Conservation (phyloP, 2,113 vertebrate genomes). For the Neolamprologus sp. region DNA sequence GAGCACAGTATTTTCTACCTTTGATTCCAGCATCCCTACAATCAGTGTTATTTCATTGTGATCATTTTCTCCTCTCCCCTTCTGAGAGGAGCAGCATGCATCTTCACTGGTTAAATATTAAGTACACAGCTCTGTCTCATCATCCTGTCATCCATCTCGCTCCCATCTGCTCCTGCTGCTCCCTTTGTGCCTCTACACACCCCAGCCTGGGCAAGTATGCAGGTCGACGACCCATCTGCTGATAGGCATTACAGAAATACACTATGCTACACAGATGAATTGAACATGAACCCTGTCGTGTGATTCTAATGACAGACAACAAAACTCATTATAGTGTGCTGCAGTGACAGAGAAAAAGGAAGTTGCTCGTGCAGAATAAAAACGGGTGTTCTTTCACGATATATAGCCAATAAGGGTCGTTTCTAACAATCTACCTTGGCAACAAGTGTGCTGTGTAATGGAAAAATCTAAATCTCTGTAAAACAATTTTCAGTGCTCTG, state of each 20-base stretch:
- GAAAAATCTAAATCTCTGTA: conserved; percentile 68
- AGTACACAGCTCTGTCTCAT: conserved; percentile 41
- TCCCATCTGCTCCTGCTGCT: conserved; percentile 44
- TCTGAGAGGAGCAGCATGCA: conserved; percentile 7
- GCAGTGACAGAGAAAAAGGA: neutral
- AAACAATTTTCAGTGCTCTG: conserved; percentile 57
- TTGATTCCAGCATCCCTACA: neutral
- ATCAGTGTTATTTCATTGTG: neutral
- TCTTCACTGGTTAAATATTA: conserved; percentile 59
- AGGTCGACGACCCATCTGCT: conserved; percentile 54
- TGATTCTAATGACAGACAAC: conserved; percentile 7
- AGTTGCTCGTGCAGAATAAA: neutral
- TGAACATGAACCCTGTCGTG: conserved; percentile 4
- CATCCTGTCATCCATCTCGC: conserved; percentile 46
- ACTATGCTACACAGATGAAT: neutral
- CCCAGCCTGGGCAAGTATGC: neutral
- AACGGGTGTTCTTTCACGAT: neutral
- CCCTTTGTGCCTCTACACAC: conserved; percentile 18
- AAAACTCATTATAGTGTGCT: neutral
- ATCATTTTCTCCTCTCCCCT: neutral
- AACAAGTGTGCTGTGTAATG: conserved; percentile 53
- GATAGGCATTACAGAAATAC: conserved; percentile 17
- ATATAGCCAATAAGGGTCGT: neutral
- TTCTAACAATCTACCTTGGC: neutral
- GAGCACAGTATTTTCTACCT: neutral